A percentile compares a stretch with the other conserved stretches of the same genome.
These are phyloP conservation scores for Epinotia nisella DNA, from an alignment of 2,888 invertebrate species.

Conservation along the genomic window DNA sequence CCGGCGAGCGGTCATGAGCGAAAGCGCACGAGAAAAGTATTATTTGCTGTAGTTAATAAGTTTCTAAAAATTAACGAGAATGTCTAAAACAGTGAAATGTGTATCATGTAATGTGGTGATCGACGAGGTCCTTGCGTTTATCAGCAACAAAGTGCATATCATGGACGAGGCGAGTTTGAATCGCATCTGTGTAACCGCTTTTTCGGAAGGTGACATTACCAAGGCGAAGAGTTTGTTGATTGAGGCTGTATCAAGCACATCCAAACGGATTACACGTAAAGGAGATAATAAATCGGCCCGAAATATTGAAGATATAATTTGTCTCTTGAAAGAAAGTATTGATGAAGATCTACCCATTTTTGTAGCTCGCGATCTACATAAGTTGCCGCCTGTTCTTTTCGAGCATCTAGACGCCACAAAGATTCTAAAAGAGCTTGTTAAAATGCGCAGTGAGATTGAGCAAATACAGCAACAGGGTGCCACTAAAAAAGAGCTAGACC, in stretches of 20 bases:
- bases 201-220: background rate
- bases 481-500: background rate
- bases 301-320: constrained; percentile 3
- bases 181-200: constrained; percentile 16
- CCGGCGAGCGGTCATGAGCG: background rate
- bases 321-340: background rate
- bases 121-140: constrained; percentile 13
- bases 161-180: background rate
- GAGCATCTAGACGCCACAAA: background rate
- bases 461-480: background rate
- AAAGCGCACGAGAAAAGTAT: background rate
- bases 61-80: background rate
- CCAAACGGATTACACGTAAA: background rate
- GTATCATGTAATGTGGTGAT: constrained; percentile 10
- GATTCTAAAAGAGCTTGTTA: background rate
- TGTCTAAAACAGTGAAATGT: constrained; percentile 25
- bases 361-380: background rate
- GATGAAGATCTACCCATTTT: background rate
- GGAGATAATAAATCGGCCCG: background rate
- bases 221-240: constrained; percentile 4
- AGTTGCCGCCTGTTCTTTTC: constrained; percentile 1
- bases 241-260: background rate
- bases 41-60: background rate
- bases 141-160: background rate
- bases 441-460: background rate